phyloP scores from a whole-genome alignment of 2,113 vertebrate genomes.

The Struthio camelus region DNA sequence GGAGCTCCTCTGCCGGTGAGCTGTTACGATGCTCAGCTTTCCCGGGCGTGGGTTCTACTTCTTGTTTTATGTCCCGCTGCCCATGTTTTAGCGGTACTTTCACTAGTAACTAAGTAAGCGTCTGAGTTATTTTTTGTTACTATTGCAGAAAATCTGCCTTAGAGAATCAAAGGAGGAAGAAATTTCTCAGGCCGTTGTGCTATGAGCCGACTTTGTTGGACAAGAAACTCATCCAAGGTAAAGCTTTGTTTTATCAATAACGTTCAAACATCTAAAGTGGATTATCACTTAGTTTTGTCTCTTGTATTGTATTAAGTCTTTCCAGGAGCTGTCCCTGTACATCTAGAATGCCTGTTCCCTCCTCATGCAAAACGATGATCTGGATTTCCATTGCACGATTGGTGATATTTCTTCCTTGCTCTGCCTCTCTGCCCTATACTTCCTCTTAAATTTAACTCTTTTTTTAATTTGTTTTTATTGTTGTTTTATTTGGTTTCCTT shows the following conservation, averaged over 20 bases:
- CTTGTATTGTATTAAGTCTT: neutral
- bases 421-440: neutral
- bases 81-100: neutral
- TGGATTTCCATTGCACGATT: neutral
- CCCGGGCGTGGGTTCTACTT: neutral
- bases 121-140: neutral
- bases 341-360: neutral
- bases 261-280: neutral
- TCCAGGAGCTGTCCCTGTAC: neutral
- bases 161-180: neutral
- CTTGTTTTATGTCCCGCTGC: neutral
- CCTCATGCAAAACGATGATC: neutral
- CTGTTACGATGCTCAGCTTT: too few species aligned
- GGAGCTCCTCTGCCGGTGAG: neutral
- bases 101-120: neutral
- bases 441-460: neutral
- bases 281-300: neutral
- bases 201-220: neutral
- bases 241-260: accelerated
- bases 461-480: neutral
- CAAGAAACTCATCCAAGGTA: neutral
- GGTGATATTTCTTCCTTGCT: neutral
- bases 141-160: neutral
- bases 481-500: neutral
- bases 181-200: neutral